Base-by-base conservation (phyloP, 2,888 invertebrate species). In the Tetheella fluctuosa region DNA sequence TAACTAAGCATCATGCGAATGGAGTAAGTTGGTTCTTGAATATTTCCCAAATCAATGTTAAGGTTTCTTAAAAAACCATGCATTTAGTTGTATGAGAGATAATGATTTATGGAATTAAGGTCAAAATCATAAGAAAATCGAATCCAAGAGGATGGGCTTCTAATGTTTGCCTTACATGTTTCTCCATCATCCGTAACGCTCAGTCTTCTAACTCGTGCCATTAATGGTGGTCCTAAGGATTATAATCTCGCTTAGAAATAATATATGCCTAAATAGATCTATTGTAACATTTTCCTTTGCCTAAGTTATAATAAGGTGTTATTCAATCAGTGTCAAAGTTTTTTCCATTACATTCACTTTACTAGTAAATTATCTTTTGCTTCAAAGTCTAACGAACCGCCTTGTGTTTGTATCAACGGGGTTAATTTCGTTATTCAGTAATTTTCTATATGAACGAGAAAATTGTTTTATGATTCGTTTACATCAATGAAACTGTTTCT, bases 141-240 rank as follows among this genome's bases (percentile, higher is more conserved):
- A 30, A 57, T 48, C 48, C 20, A 57, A 64, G 66, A 62, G 64
- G 71, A 70, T 74, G 72, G 67, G 71, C 63, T 69, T 73, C 64
- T 71, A 70, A 67, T 65, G 71, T 64, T 67, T 67, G 60, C 76
- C 96, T 96, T 96, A 96, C 96, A 94, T 94, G 95, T 94, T 89
- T 96, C 95, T 79, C 95, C 95, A 77, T 95, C 95, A 86, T 96
- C 95, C 69, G 95, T 95, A 80, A 96, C 94, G 93, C 95, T 96
- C 77, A 95, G 85, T 85, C 94, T 92, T 80, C 95, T 90, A 69
- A 94, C 93, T 77, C 94, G 91, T 68, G 94, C 86, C 88, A 94
- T 90, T 80, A 94, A 82, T 71, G 94, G 85, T 67, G 91, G 91
- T 73, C 92, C 93, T 93, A 92, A 63, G 83, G 68, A 85, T 80